phyloP scores from a whole-genome alignment of 1,140 invertebrate genomes.

The Anadara kagoshimensis region DNA sequence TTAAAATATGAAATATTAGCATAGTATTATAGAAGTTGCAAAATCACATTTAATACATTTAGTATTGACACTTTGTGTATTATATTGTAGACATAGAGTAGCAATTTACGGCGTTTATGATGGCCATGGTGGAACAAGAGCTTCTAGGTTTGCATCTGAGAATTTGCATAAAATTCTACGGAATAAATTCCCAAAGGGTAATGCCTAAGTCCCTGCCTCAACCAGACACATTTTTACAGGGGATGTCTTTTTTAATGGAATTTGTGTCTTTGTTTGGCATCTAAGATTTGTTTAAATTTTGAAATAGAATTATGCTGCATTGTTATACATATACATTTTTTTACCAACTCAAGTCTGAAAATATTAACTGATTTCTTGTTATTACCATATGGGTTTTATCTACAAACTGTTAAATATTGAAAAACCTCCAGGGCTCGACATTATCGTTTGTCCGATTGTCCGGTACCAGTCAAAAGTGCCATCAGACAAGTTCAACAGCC shows the following conservation, averaged over 20 bases:
- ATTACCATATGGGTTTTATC: no score
- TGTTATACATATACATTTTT: no score
- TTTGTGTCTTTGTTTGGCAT: neutral
- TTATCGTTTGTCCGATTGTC: no score
- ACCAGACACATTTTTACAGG: neutral
- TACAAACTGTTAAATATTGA: no score
- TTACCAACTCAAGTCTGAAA: no score
- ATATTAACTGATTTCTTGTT: no score
- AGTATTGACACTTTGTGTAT: neutral
- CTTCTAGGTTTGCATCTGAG: slow-evolving; percentile 74
- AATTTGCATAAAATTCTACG: slow-evolving; percentile 72
- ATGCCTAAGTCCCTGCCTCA: slow-evolving; percentile 29
- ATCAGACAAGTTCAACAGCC: no score
- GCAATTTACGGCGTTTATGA: slow-evolving; percentile 75
- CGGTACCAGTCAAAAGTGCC: no score
- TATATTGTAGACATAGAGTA: slow-evolving; percentile 64
- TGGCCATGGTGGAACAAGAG: slow-evolving; percentile 74
- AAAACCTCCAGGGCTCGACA: no score
- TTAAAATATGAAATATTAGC: neutral
- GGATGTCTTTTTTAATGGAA: neutral
- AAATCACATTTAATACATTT: neutral
- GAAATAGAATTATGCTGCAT: neutral
- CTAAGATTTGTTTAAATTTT: neutral
- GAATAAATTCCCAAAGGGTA: slow-evolving; percentile 74
- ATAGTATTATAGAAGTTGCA: neutral